A percentile compares a stretch with the other conserved stretches of the same genome.
Evolutionary conservation across 2,113 vertebrate species (phyloP).

Genomic region (Grus americana): DNA sequence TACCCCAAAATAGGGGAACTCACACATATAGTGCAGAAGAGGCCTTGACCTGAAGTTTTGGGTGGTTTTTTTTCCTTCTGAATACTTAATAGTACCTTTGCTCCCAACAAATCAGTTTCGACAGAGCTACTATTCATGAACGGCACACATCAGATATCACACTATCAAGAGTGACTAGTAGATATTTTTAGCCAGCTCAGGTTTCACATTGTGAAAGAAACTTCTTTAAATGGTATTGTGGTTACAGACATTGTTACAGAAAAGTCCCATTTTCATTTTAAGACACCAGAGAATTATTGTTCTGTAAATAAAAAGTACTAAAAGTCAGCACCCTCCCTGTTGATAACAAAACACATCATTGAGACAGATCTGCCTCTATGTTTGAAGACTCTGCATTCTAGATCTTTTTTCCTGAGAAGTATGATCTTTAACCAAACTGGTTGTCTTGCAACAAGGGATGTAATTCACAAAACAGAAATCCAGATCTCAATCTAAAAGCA

Average conservation of each 20-base stretch:
- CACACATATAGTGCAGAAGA: background rate
- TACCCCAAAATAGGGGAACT: background rate
- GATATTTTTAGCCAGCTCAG: background rate
- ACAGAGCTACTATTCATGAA: background rate
- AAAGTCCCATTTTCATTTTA: background rate
- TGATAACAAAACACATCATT: background rate
- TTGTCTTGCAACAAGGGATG: background rate
- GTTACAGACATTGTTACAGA: background rate
- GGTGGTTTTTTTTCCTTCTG: background rate
- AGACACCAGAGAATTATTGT: background rate
- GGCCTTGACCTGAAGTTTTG: background rate
- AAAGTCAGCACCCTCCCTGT: background rate
- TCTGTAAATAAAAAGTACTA: background rate
- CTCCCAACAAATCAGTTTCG: background rate
- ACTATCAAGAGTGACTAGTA: background rate
- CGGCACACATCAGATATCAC: background rate
- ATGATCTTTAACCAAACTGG: background rate
- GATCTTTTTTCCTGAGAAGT: background rate
- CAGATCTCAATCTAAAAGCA: background rate
- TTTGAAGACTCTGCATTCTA: background rate
- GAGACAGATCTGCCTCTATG: background rate
- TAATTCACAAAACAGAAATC: background rate
- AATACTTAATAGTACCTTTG: background rate
- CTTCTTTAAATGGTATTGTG: background rate
- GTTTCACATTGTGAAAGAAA: background rate